Evolutionary conservation across 2,888 invertebrate genomes (phyloP).

Genomic region (Chloroclysta siterata): DNA sequence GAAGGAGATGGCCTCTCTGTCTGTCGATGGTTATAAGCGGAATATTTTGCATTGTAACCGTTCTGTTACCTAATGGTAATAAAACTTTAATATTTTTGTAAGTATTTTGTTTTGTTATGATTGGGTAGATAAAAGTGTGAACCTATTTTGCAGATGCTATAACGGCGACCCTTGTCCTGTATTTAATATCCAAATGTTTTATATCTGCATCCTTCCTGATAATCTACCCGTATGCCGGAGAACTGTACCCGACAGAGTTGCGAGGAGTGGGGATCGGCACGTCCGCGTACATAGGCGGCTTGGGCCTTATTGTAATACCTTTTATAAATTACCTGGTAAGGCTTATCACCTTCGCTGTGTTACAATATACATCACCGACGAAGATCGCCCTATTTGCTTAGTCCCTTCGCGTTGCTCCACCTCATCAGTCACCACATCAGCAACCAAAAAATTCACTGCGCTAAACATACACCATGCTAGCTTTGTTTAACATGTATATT

Average conservation of each 20-base stretch:
- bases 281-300: slow-evolving; percentile 95
- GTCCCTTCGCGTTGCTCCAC: neutral
- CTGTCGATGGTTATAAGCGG: slow-evolving; percentile 94
- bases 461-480: neutral
- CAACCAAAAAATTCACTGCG: neutral
- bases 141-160: slow-evolving; percentile 87
- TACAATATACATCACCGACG: neutral
- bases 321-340: slow-evolving; percentile 95
- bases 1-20: slow-evolving; percentile 94
- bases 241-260: slow-evolving; percentile 95
- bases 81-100: neutral
- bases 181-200: slow-evolving; percentile 93
- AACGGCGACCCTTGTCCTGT: slow-evolving; percentile 89
- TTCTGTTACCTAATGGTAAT: slow-evolving; percentile 91
- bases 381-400: neutral
- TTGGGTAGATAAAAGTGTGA: slow-evolving; percentile 24
- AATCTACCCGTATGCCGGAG: slow-evolving; percentile 96
- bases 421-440: neutral
- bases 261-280: slow-evolving; percentile 96
- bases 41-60: slow-evolving; percentile 92
- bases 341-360: slow-evolving; percentile 7
- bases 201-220: slow-evolving; percentile 96
- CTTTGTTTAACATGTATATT: too few species aligned
- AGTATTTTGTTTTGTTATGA: neutral
- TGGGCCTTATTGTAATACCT: slow-evolving; percentile 95